phyloP scores from a whole-genome alignment of 2,113 vertebrate species.

The Rhea pennata region DNA sequence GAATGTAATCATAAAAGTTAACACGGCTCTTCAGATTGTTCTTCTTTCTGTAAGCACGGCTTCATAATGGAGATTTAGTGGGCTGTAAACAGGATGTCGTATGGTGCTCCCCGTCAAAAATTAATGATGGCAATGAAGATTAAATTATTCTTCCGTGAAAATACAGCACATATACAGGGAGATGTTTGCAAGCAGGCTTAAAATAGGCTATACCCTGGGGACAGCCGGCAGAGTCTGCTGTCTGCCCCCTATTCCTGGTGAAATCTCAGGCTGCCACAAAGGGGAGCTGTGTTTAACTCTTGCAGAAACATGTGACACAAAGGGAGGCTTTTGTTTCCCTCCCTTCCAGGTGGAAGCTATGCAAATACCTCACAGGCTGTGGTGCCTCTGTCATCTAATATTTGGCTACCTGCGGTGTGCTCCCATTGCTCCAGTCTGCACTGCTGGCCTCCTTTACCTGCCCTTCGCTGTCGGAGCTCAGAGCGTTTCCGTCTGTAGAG shows the following conservation, averaged over 20 bases:
- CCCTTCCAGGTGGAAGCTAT: slow-evolving; percentile 23
- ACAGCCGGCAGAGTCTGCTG: not conserved
- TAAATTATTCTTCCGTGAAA: slow-evolving; percentile 59
- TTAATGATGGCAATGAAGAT: slow-evolving; percentile 54
- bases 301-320: slow-evolving; percentile 3
- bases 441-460: not conserved
- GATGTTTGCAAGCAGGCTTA: slow-evolving; percentile 50
- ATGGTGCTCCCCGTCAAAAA: slow-evolving; percentile 56
- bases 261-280: not conserved
- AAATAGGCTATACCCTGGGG: slow-evolving; percentile 51
- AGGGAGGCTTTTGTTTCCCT: slow-evolving; percentile 42
- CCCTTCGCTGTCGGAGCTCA: not conserved
- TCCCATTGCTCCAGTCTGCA: slow-evolving; percentile 25
- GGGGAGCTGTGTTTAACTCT: not conserved
- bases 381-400: not conserved
- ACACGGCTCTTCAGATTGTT: slow-evolving; percentile 56
- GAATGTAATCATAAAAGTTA: slow-evolving; percentile 65
- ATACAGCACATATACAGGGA: slow-evolving; percentile 1
- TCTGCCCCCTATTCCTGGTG: not conserved
- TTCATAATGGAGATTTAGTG: slow-evolving; percentile 43
- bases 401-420: not conserved
- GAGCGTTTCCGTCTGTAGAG: not conserved
- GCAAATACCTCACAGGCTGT: not conserved
- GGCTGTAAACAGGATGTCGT: slow-evolving; percentile 66
- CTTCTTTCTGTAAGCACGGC: slow-evolving; percentile 38